phyloP scores from a whole-genome alignment of 2,797 vertebrate genomes.

The Myotis vivesi region DNA sequence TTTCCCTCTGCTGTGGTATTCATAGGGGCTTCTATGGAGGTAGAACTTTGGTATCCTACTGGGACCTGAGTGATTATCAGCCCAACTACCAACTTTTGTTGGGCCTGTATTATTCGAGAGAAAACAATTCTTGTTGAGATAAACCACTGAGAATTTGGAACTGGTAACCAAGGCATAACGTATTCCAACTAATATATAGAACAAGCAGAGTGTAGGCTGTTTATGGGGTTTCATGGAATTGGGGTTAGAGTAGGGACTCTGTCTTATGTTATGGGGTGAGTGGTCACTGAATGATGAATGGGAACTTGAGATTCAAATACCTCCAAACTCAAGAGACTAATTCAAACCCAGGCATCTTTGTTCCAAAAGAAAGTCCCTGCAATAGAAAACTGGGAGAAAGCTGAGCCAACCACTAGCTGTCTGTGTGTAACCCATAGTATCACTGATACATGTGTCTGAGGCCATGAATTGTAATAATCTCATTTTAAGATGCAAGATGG shows the following conservation, averaged over 20 bases:
- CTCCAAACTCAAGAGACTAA: not conserved
- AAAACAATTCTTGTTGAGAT: not conserved
- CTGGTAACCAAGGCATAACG: not conserved
- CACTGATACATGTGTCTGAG: not conserved
- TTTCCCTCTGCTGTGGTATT: not conserved
- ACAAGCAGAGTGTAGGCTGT: not conserved
- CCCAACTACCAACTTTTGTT: not conserved
- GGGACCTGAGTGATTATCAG: not conserved
- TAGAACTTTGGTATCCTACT: not conserved
- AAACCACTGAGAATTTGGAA: not conserved
- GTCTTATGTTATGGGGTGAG: not conserved
- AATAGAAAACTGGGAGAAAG: not conserved
- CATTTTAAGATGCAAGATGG: not conserved
- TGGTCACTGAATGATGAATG: not conserved
- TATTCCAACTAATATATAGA: not conserved
- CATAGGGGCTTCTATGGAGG: not conserved
- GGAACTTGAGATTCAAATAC: not conserved
- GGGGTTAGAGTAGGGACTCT: not conserved
- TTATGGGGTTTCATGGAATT: not conserved
- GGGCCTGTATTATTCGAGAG: not conserved
- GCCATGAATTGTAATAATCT: not conserved
- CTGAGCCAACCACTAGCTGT: not conserved
- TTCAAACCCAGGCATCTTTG: not conserved
- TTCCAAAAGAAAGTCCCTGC: not conserved
- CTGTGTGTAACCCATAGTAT: not conserved